Percentiles rank a stretch among this genome's conserved stretches.
Evolutionary conservation across 2,797 vertebrate genomes (phyloP).

Genomic region (Notamacropus eugenii): DNA sequence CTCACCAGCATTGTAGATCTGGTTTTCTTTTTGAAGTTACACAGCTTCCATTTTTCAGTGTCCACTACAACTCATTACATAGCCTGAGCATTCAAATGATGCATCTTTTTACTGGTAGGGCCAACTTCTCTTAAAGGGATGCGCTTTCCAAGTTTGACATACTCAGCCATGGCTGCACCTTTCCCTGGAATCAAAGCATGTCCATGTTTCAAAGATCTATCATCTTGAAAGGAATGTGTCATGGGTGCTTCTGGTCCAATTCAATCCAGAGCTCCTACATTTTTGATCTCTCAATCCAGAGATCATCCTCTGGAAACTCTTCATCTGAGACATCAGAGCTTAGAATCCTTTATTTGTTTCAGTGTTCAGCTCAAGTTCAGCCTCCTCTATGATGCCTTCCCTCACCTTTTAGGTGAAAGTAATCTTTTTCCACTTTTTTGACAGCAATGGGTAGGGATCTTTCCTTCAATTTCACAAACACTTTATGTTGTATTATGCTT

Average conservation of each 20-base stretch:
- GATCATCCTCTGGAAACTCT: slow-evolving; percentile 83
- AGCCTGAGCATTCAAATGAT: slow-evolving; percentile 94
- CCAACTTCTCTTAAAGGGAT: slow-evolving; percentile 98
- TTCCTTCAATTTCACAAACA: not conserved
- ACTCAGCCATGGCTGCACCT: slow-evolving; percentile 98
- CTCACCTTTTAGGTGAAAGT: not conserved
- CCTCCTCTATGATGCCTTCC: not conserved
- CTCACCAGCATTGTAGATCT: slow-evolving; percentile 98
- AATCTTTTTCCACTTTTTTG: not conserved
- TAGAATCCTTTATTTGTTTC: slow-evolving; percentile 80
- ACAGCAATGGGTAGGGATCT: not conserved
- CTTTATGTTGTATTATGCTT: not conserved
- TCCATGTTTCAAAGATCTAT: slow-evolving; percentile 94
- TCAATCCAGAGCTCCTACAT: slow-evolving; percentile 85
- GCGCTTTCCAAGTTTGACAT: slow-evolving; percentile 96
- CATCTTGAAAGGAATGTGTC: slow-evolving; percentile 90
- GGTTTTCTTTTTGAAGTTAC: slow-evolving; percentile 97
- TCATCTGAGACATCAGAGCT: slow-evolving; percentile 89
- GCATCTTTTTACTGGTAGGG: slow-evolving; percentile 96
- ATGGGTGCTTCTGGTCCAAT: slow-evolving; percentile 95
- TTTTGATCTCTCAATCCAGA: slow-evolving; percentile 91
- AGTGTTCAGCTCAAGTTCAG: not conserved
- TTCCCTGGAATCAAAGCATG: slow-evolving; percentile 96
- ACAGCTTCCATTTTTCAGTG: slow-evolving; percentile 98
- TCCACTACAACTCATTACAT: slow-evolving; percentile 98